A percentile compares a stretch with the other conserved stretches of the same genome.
Conservation (phyloP, 1,140 invertebrate species). For the Argopecten irradians region DNA sequence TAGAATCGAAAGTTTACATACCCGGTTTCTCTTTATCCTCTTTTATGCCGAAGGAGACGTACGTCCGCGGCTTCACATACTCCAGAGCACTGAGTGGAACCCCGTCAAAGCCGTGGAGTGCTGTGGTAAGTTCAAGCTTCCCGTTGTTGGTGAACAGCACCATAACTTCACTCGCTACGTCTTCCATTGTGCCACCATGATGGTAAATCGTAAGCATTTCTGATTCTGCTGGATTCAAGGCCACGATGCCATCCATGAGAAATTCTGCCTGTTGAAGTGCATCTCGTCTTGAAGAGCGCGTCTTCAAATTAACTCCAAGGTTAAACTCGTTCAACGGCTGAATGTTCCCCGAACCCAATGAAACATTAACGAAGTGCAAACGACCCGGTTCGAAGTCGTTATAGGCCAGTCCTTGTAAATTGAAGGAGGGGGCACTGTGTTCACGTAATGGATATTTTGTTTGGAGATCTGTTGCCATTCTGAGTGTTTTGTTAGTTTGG, state of each 20-base stretch:
- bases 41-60: neutral
- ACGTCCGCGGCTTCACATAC: neutral
- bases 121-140: neutral
- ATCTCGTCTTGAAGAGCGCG: neutral
- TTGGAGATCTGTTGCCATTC: no score
- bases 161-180: no score
- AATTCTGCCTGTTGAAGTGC: no score
- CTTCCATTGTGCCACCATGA: no score
- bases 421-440: no score
- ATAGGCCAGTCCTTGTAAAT: slow-evolving; percentile 24
- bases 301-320: neutral
- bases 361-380: slow-evolving; percentile 26
- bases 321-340: slow-evolving; percentile 11
- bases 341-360: neutral
- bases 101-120: neutral
- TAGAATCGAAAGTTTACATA: neutral
- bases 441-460: neutral
- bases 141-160: neutral
- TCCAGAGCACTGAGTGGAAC: neutral
- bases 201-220: no score
- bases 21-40: neutral
- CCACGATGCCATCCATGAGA: no score
- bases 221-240: no score
- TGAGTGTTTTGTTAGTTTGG: neutral
- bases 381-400: slow-evolving; percentile 5